These are phyloP conservation scores for Dinoponera quadriceps DNA, from an alignment of 1,140 invertebrate species.

Conservation along the genomic window DNA sequence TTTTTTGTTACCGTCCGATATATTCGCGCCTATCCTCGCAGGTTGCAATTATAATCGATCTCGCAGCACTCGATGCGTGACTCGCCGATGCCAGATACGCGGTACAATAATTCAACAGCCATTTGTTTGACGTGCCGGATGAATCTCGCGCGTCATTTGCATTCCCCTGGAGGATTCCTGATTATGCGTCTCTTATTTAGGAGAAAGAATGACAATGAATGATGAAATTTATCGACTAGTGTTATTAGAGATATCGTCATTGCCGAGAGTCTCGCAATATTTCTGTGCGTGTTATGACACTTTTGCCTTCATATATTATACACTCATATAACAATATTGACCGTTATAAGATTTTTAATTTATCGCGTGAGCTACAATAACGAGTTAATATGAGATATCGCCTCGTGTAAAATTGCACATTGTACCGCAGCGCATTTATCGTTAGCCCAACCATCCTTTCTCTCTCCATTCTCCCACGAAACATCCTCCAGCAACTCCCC, in stretches of 20 bases:
- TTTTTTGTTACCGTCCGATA: conserved; percentile 6
- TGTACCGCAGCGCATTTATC: conserved; percentile 51
- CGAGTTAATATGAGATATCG: conserved; percentile 2
- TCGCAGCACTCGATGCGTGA: neutral
- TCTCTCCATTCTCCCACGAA: conserved; percentile 5
- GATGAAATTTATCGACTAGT: too few relatives aligned
- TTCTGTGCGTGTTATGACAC: too few relatives aligned
- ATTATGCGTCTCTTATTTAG: neutral
- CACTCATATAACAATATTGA: neutral
- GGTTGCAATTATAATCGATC: conserved; percentile 34
- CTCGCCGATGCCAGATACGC: conserved; percentile 15
- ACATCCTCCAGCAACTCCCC: conserved; percentile 59
- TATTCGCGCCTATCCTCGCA: neutral
- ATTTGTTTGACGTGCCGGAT: neutral
- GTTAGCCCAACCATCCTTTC: conserved; percentile 22
- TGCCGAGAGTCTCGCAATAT: too few relatives aligned
- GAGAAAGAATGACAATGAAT: too few relatives aligned
- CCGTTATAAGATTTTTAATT: neutral
- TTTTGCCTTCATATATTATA: too few relatives aligned
- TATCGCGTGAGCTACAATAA: neutral
- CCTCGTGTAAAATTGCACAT: conserved; percentile 8
- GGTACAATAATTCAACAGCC: conserved; percentile 12
- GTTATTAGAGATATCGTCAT: too few relatives aligned
- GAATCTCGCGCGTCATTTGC: too few relatives aligned
- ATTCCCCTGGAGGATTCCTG: neutral